Base-by-base conservation (phyloP, 2,113 vertebrate species). In the Mola mola region DNA sequence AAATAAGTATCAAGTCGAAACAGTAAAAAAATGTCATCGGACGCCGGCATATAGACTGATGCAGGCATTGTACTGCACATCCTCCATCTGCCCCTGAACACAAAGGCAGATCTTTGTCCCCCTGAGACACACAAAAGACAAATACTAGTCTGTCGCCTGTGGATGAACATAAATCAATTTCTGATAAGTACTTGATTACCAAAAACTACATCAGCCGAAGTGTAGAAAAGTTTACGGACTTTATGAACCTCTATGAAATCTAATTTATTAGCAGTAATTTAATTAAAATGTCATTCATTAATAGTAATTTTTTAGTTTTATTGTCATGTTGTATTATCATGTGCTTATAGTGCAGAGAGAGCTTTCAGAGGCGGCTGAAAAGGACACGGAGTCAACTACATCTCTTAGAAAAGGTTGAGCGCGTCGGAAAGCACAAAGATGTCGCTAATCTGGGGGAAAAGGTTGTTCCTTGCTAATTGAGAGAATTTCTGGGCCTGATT, bases 11-110 rank as follows among this genome's bases (percentile, higher is more conserved):
- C n/a, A n/a, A n/a, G n/a, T n/a, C n/a, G n/a, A n/a, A n/a, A n/a
- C n/a, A n/a, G n/a, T n/a, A n/a, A n/a, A n/a, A n/a, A n/a, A n/a
- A n/a, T n/a, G n/a, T n/a, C n/a, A n/a, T n/a, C n/a, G n/a, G n/a
- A n/a, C n/a, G n/a, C n/a, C n/a, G n/a, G n/a, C n/a, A n/a, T n/a
- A n/a, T n/a, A n/a, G n/a, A n/a, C n/a, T n/a, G n/a, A n/a, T 20
- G 17, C 16, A 56, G 15, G 20, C n/a, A 20, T 28, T 57, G 51
- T 57, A 70, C 52, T 51, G 37, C 26, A 17, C 36, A 20, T 33
- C 72, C 69, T 82, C 66, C 38, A 58, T 60, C 17, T 83, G 61
- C 66, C 61, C 74, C 71, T 59, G 52, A 81, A 71, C 58, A 75
- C 64, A 68, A 61, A 72, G 36, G 15, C 65, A 68, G 43, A 81